These are phyloP conservation scores for Brachyistius frenatus DNA, from an alignment of 2,113 vertebrate species.

Conservation along the genomic window DNA sequence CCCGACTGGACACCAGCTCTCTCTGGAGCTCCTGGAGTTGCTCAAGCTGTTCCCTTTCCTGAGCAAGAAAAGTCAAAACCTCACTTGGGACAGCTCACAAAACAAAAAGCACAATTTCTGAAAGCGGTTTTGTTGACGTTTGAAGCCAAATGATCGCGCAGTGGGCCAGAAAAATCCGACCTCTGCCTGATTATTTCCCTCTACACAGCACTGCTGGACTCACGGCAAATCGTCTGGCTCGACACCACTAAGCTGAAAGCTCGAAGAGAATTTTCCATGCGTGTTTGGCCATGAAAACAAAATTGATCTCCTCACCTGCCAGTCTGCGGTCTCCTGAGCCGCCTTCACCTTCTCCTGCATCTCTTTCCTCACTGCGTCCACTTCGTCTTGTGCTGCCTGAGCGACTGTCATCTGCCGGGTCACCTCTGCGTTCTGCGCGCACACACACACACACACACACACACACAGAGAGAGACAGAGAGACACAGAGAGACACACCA, in stretches of 20 bases:
- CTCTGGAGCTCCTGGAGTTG: conserved; percentile 89
- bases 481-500: conserved; percentile 20
- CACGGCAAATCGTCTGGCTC: too few relatives aligned
- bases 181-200: too few relatives aligned
- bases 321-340: conserved; percentile 87
- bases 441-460: not conserved
- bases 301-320: conserved; percentile 83
- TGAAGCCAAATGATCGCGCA: not conserved
- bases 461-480: conserved; percentile 10
- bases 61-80: not conserved
- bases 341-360: conserved; percentile 92
- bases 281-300: not conserved
- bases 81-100: conserved; percentile 5
- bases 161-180: not conserved
- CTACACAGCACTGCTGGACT: too few relatives aligned
- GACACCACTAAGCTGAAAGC: not conserved
- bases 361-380: conserved; percentile 90
- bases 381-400: conserved; percentile 90
- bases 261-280: not conserved
- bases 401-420: conserved; percentile 93
- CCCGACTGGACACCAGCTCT: conserved; percentile 89
- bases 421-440: conserved; percentile 93
- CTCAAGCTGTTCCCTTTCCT: conserved; percentile 91
- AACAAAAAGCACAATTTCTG: too few relatives aligned
- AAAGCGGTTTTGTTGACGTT: not conserved